A percentile compares a stretch with the other conserved stretches of the same genome.
phyloP scores from a whole-genome alignment of 1,140 invertebrate species.

The Trigoniulus corallinus region DNA sequence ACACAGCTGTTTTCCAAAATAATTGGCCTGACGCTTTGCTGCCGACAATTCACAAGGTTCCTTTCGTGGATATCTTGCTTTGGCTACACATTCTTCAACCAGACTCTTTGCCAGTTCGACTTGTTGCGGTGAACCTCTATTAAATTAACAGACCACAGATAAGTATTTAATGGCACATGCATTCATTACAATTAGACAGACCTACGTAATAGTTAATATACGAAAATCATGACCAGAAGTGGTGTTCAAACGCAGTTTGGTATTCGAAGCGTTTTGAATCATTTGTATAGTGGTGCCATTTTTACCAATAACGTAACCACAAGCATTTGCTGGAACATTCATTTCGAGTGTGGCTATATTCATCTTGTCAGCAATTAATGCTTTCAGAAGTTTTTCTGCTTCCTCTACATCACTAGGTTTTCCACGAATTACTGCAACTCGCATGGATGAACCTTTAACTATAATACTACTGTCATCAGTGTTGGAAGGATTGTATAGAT shows the following conservation, averaged over 20 bases:
- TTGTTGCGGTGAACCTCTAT: neutral
- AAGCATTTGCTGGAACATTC: neutral
- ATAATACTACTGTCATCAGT: neutral
- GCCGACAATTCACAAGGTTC: neutral
- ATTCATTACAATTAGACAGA: neutral
- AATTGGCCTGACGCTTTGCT: no score
- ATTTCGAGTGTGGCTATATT: neutral
- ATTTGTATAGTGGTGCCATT: neutral
- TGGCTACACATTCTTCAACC: neutral
- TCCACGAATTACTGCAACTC: neutral
- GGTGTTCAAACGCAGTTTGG: neutral
- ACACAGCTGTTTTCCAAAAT: no score
- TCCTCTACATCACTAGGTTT: neutral
- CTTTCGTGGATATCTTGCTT: neutral
- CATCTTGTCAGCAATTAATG: neutral
- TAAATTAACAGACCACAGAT: no score
- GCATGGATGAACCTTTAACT: neutral
- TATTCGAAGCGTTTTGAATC: neutral
- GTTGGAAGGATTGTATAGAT: neutral
- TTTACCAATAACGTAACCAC: neutral
- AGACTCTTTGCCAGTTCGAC: neutral
- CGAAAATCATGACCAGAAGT: neutral
- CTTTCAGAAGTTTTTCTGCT: neutral
- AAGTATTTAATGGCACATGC: no score
- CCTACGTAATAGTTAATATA: neutral